Percentiles rank a stretch among this genome's conserved stretches.
Evolutionary conservation across 1,140 invertebrate genomes (phyloP).

Genomic region (Stenopsyche tienmushanensis): DNA sequence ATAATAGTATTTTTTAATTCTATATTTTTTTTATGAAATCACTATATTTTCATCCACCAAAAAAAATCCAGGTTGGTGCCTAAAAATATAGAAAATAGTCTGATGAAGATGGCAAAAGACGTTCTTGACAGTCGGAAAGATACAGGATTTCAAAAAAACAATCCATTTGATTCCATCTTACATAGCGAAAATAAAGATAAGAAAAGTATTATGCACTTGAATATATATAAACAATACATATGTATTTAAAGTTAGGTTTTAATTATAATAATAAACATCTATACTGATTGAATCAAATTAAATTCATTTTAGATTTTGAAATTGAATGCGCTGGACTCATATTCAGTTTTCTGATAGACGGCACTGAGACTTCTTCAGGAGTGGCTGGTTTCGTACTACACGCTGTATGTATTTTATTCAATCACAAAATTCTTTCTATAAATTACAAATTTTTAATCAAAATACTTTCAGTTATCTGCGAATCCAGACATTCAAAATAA

Average conservation of each 20-base stretch:
- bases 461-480: constrained; percentile 6
- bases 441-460: neutral
- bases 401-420: neutral
- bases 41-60: neutral
- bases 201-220: neutral
- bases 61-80: constrained; percentile 16
- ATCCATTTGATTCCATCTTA: constrained; percentile 11
- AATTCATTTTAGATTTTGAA: constrained; percentile 5
- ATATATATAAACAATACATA: no score
- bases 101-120: constrained; percentile 3
- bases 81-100: constrained; percentile 9
- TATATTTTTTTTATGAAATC: neutral
- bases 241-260: constrained; percentile 6
- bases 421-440: neutral
- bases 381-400: constrained; percentile 2
- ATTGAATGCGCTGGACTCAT: neutral
- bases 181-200: neutral
- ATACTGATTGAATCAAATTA: no score
- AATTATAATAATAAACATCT: neutral
- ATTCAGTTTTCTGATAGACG: constrained; percentile 17
- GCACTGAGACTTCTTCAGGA: constrained; percentile 17
- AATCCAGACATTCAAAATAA: constrained; percentile 19
- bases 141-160: constrained; percentile 20
- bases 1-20: neutral
- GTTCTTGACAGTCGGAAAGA: constrained; percentile 15